These are phyloP conservation scores for Sebastolobus alascanus DNA, from an alignment of 2,797 vertebrate genomes.

Conservation along the genomic window DNA sequence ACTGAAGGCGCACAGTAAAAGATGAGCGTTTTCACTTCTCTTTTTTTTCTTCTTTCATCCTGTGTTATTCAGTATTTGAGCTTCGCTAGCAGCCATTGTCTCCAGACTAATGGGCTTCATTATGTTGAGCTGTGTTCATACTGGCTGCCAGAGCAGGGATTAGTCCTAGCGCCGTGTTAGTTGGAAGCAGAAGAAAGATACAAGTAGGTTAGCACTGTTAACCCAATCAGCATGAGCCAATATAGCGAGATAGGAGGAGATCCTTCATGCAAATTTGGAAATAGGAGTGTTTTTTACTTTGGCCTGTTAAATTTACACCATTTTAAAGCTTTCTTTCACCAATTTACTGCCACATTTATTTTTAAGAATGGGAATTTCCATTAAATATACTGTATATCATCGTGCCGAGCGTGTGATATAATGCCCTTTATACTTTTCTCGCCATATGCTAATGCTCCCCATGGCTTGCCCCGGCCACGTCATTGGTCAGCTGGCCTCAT, in stretches of 20 bases:
- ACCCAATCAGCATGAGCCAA: slow-evolving; percentile 57
- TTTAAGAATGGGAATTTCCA: background rate
- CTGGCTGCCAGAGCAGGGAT: slow-evolving; percentile 74
- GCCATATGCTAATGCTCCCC: slow-evolving; percentile 55
- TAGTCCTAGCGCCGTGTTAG: slow-evolving; percentile 69
- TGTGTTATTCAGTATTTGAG: slow-evolving; percentile 59
- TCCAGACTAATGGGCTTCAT: slow-evolving; percentile 84
- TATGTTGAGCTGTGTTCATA: slow-evolving; percentile 77
- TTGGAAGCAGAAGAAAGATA: slow-evolving; percentile 72
- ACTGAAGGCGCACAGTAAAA: slow-evolving; percentile 47
- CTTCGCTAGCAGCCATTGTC: slow-evolving; percentile 78
- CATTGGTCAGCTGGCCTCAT: slow-evolving; percentile 68
- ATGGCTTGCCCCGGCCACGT: slow-evolving; percentile 23
- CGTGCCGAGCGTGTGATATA: background rate
- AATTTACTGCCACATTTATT: background rate
- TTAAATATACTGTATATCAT: background rate
- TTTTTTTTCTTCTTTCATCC: slow-evolving; percentile 14
- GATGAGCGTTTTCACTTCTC: slow-evolving; percentile 33
- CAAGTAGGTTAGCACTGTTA: slow-evolving; percentile 62
- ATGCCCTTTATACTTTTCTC: background rate
- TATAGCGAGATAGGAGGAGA: slow-evolving; percentile 24
- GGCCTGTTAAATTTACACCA: background rate
- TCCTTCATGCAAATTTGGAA: slow-evolving; percentile 34
- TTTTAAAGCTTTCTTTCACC: background rate
- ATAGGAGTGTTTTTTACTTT: slow-evolving; percentile 2